Percentiles rank a stretch among this genome's conserved stretches.
Evolutionary conservation across 2,113 vertebrate species (phyloP).

Genomic region (Ammodytes marinus): DNA sequence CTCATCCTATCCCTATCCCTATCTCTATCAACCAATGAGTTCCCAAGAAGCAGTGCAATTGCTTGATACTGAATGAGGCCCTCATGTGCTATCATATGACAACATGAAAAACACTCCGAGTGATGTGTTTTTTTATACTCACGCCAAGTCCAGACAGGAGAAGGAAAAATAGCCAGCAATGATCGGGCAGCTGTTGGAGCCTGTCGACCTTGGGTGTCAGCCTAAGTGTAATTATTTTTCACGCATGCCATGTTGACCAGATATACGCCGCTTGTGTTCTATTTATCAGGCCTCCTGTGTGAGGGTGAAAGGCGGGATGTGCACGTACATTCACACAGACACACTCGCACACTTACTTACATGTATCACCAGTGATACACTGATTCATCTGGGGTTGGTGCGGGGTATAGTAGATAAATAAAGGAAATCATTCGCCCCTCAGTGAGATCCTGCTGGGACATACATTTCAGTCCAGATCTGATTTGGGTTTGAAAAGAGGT

Average conservation of each 20-base stretch:
- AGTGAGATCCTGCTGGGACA: slow-evolving; percentile 46
- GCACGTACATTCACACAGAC: background rate
- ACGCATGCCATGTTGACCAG: slow-evolving; percentile 72
- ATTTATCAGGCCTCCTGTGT: slow-evolving; percentile 61
- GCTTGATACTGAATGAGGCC: slow-evolving; percentile 51
- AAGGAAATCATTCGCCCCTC: slow-evolving; percentile 43
- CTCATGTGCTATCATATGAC: slow-evolving; percentile 72
- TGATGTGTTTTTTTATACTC: slow-evolving; percentile 59
- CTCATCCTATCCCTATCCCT: background rate
- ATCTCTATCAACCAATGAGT: slow-evolving; percentile 24
- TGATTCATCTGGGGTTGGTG: slow-evolving; percentile 38
- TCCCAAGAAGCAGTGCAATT: slow-evolving; percentile 11
- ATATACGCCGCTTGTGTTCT: slow-evolving; percentile 63
- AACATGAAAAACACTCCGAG: slow-evolving; percentile 65
- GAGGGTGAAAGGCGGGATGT: slow-evolving; percentile 20
- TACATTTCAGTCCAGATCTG: slow-evolving; percentile 60
- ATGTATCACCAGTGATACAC: slow-evolving; percentile 56
- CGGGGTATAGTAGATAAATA: slow-evolving; percentile 43
- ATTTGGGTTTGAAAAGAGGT: slow-evolving; percentile 64
- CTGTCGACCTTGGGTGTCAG: slow-evolving; percentile 77
- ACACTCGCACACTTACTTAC: slow-evolving; percentile 15
- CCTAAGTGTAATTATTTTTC: slow-evolving; percentile 77
- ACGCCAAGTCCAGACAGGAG: slow-evolving; percentile 68
- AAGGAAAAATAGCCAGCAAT: slow-evolving; percentile 62
- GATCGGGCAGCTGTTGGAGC: slow-evolving; percentile 74